Conservation (phyloP, 2,797 vertebrate genomes). For the Tapera naevia region DNA sequence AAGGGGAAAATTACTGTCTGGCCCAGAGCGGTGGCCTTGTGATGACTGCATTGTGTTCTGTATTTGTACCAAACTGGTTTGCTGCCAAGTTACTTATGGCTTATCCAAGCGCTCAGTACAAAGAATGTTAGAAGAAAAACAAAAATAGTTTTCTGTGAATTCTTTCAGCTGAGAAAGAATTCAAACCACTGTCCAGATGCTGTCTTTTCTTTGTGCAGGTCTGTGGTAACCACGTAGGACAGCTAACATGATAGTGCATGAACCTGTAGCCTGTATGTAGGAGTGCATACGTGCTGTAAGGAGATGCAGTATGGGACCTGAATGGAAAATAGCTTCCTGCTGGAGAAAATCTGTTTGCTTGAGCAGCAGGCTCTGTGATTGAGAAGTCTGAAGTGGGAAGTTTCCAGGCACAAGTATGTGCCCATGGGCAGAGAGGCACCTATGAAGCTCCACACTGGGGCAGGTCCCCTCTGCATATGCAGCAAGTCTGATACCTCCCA, state of each 20-base stretch:
- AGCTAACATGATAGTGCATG: background rate
- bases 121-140: constrained; percentile 54
- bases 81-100: constrained; percentile 44
- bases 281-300: background rate
- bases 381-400: background rate
- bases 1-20: constrained; percentile 59
- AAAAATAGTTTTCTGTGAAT: constrained; percentile 33
- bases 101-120: constrained; percentile 43
- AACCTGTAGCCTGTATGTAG: background rate
- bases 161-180: constrained; percentile 40
- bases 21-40: constrained; percentile 42
- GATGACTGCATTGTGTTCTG: constrained; percentile 39
- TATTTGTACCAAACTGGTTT: constrained; percentile 52
- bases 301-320: background rate
- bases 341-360: background rate
- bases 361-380: background rate
- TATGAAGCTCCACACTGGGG: background rate
- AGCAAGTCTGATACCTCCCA: background rate
- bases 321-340: background rate
- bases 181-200: background rate
- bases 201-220: background rate
- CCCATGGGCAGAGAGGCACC: background rate
- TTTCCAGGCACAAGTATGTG: background rate
- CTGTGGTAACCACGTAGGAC: background rate
- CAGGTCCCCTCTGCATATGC: background rate